Conservation (phyloP, 2,113 vertebrate species). For the Poecile atricapillus region DNA sequence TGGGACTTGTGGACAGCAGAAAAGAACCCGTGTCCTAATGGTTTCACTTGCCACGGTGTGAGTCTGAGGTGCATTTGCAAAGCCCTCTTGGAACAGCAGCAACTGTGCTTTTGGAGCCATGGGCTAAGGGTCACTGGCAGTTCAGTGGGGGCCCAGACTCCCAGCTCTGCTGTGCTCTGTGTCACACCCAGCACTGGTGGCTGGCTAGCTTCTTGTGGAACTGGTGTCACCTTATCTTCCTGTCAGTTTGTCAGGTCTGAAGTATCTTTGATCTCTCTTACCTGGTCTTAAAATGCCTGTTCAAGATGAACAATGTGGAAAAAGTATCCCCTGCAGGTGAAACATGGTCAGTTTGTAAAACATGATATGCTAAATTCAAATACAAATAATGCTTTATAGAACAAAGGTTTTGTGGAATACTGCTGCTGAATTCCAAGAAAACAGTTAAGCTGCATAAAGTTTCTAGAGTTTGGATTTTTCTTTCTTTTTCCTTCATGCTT, state of each 20-base stretch:
- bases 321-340: background rate
- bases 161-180: background rate
- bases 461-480: background rate
- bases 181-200: background rate
- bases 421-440: background rate
- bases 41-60: background rate
- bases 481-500: background rate
- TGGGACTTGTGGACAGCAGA: background rate
- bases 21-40: fast-evolving
- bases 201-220: background rate
- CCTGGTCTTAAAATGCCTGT: background rate
- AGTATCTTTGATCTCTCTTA: background rate
- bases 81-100: background rate
- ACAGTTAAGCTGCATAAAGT: background rate
- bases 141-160: background rate
- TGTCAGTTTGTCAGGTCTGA: background rate
- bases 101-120: background rate
- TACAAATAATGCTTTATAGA: background rate
- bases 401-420: background rate
- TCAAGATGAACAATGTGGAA: background rate
- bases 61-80: background rate
- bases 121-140: background rate
- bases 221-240: background rate
- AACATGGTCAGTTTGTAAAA: background rate
- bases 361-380: background rate